Base-by-base conservation (phyloP, 2,113 vertebrate genomes). In the Hemichromis elongatus region DNA sequence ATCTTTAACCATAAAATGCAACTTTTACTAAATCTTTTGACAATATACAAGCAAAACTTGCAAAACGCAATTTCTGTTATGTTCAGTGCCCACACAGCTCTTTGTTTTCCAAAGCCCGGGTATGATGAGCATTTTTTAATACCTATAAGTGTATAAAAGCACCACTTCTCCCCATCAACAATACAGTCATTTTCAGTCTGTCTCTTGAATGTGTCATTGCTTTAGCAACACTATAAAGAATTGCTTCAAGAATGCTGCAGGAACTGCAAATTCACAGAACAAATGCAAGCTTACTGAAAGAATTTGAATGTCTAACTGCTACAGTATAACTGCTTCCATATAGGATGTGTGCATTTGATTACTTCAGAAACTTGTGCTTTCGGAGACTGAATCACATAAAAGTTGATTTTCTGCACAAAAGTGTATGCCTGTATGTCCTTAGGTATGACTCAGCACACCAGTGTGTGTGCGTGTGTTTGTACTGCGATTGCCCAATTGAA, bases 381-480 rank as follows among this genome's bases (percentile, higher is more conserved):
- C 30, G 30, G 54, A 59, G 28, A 56, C 5, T 16, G n/a, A 33
- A 30, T 30, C 14, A 70, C 66, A 45, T 70, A 70, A 50, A 73
- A 73, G 28, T 26, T 81, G 40, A 24, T 28, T 24, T 73, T 80
- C 61, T 78, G 47, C n/a, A 40, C 10, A 16, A 70, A 53, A 85
- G 50, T 79, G 37, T 63, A 42, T 87, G 50, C 4, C 9, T 57
- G 66, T 81, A 57, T 80, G 54, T 18, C 21, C 28, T 70, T 82
- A 77, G 73, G 68, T 79, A 83, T 91, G 89, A 86, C 77, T 90
- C 86, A 89, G 88, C 77, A 73, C 63, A 33, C 5, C 11, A 8
- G 83, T 63, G 61, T 53, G 80, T 82, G 70, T 63, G 68, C 3
- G 80, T 82, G 57, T 68, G 82, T 85, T 53, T 70, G 50, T 77